These are phyloP conservation scores for Metacarcinus magister DNA, from an alignment of 2,888 invertebrate species.

Conservation along the genomic window DNA sequence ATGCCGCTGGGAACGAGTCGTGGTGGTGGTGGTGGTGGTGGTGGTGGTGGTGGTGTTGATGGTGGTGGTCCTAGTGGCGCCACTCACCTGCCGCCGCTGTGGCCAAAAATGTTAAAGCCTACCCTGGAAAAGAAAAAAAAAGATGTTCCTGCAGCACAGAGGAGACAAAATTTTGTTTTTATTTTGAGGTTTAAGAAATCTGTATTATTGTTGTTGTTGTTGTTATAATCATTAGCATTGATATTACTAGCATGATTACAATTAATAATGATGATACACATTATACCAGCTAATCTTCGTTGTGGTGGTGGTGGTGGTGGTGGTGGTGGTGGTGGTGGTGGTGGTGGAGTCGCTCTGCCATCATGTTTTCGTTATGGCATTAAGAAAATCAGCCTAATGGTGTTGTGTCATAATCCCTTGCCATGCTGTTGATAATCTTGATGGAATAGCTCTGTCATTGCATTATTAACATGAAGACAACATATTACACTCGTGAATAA, in stretches of 20 bases:
- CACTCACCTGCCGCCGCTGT: slow-evolving; percentile 1
- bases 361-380: background rate
- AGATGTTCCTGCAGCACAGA: too few species aligned
- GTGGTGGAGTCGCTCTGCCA: background rate
- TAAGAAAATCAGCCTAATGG: background rate
- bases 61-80: background rate
- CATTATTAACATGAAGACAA: background rate
- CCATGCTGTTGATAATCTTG: background rate
- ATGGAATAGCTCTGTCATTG: background rate
- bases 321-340: background rate
- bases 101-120: background rate
- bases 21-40: background rate
- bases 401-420: background rate
- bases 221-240: background rate
- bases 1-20: background rate
- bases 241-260: background rate
- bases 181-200: too few species aligned
- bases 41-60: background rate
- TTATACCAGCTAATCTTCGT: too few species aligned
- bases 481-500: background rate
- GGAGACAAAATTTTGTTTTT: too few species aligned
- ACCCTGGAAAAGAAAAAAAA: background rate
- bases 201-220: background rate
- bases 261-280: too few species aligned
- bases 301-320: too few species aligned